Conservation (phyloP, 1,140 invertebrate species). For the Leptinotarsa undecemlineata region DNA sequence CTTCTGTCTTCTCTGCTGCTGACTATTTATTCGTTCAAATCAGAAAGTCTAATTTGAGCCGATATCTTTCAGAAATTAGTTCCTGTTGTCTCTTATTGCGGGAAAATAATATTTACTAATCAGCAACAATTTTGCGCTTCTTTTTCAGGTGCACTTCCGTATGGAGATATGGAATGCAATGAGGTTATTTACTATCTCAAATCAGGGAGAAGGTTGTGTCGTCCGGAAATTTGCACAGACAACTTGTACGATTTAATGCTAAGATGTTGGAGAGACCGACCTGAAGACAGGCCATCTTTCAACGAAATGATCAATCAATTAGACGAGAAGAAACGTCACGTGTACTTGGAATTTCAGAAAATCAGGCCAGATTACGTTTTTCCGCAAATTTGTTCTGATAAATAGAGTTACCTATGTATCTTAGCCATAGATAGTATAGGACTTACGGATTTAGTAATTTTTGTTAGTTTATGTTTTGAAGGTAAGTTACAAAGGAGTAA, state of each 20-base stretch:
- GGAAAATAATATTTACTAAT: too few relatives aligned
- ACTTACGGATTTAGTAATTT: too few relatives aligned
- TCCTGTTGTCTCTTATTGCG: too few relatives aligned
- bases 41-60: too few relatives aligned
- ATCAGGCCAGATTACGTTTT: neutral
- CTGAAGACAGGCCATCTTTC: slow-evolving; percentile 64
- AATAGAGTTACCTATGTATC: neutral
- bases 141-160: slow-evolving; percentile 69
- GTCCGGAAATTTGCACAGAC: slow-evolving; percentile 68
- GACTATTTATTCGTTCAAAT: too few relatives aligned
- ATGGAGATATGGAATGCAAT: slow-evolving; percentile 66
- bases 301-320: slow-evolving; percentile 61
- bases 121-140: neutral
- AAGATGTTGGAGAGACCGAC: slow-evolving; percentile 66
- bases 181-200: slow-evolving; percentile 57
- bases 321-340: slow-evolving; percentile 56
- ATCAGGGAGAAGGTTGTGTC: slow-evolving; percentile 65
- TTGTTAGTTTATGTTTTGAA: too few relatives aligned
- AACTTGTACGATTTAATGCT: slow-evolving; percentile 72
- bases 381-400: neutral
- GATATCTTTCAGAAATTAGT: too few relatives aligned
- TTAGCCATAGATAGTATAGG: too few relatives aligned
- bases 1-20: too few relatives aligned
- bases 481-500: too few relatives aligned
- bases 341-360: slow-evolving; percentile 64